Evolutionary conservation across 2,888 invertebrate species (phyloP).

Genomic region (Crossocerus cetratus): DNA sequence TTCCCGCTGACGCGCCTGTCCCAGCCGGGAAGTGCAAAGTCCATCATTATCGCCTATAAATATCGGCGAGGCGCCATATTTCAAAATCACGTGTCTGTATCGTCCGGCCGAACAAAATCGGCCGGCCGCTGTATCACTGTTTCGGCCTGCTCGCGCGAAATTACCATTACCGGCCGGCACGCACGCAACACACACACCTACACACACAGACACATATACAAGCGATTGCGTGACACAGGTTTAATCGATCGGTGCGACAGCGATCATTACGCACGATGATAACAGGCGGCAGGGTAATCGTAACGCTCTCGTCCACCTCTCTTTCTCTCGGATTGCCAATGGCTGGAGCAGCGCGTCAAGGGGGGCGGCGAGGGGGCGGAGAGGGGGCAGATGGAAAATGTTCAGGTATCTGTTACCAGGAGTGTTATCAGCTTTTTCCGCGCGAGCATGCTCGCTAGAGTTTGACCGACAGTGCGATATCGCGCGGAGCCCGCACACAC

Average conservation of each 20-base stretch:
- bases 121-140: not conserved
- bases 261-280: constrained; percentile 11
- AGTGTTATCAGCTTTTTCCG: constrained; percentile 1
- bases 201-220: not conserved
- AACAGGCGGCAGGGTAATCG: constrained; percentile 3
- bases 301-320: not conserved
- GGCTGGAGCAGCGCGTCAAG: not conserved
- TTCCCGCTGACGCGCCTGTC: constrained; percentile 5
- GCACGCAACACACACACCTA: too few species aligned
- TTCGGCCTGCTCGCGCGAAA: not conserved
- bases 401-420: constrained; percentile 1
- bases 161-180: too few species aligned
- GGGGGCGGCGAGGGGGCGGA: not conserved
- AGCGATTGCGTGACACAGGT: constrained; percentile 17
- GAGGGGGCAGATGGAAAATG: not conserved
- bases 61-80: constrained; percentile 48
- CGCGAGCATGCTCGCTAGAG: not conserved
- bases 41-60: constrained; percentile 55
- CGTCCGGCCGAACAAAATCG: constrained; percentile 37
- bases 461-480: constrained; percentile 1
- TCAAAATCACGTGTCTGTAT: constrained; percentile 38
- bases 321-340: not conserved
- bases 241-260: constrained; percentile 26
- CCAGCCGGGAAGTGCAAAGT: constrained; percentile 35
- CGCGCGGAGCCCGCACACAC: not conserved